phyloP scores from a whole-genome alignment of 2,888 invertebrate genomes.

The Drosophila prolongata region DNA sequence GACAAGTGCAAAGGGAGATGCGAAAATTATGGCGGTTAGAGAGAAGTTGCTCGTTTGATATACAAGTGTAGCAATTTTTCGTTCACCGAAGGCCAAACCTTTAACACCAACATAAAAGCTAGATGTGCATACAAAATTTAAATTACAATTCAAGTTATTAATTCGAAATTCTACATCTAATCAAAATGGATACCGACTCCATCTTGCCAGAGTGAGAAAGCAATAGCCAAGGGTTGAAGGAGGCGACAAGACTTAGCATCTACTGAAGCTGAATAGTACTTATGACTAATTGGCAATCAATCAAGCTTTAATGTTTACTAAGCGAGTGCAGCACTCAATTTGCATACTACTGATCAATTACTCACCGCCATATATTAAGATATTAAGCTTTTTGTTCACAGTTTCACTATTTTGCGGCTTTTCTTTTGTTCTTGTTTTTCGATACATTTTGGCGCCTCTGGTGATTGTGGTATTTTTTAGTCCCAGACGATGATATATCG shows the following conservation, averaged over 20 bases:
- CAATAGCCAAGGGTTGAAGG: neutral
- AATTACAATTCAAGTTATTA: conserved; percentile 42
- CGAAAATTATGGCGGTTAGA: no score
- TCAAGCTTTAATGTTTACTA: conserved; percentile 64
- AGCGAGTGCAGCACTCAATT: conserved; percentile 44
- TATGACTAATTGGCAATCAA: conserved; percentile 75
- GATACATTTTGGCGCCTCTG: conserved; percentile 1
- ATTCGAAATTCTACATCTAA: conserved; percentile 23
- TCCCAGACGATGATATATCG: neutral
- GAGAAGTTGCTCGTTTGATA: neutral
- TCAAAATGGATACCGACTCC: conserved; percentile 12
- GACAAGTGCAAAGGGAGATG: no score
- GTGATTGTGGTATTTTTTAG: neutral
- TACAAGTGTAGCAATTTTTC: neutral
- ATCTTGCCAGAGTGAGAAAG: conserved; percentile 8
- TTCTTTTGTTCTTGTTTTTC: neutral
- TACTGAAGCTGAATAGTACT: conserved; percentile 53
- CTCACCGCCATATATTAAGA: conserved; percentile 16
- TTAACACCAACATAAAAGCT: no score
- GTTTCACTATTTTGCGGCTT: neutral
- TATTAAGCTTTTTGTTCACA: neutral
- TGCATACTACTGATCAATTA: conserved; percentile 27
- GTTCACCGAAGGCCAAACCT: no score
- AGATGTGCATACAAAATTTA: neutral
- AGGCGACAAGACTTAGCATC: conserved; percentile 19